Base-by-base conservation (phyloP, 1,140 invertebrate species). In the Platorchestia sp. region DNA sequence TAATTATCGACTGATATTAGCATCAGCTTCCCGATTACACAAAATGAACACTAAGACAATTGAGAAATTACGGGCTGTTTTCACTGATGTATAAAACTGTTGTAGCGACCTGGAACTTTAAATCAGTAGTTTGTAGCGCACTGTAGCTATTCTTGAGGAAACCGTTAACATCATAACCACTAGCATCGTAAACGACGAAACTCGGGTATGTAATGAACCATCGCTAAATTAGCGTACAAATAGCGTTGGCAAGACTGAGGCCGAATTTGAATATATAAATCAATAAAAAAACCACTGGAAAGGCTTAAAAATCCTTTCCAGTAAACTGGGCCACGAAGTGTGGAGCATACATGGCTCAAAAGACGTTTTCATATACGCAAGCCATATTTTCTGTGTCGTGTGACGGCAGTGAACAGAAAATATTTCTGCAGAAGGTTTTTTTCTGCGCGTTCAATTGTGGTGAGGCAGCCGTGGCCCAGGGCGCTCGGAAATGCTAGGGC, bases 401-500 rank as follows among this genome's bases (percentile, higher is more conserved):
- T 75, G 36, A 1, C 59, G 36, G 59, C 59, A 19, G 59, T 75
- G 59, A 75, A 75, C 59, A 75, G 59, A 75, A 75, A 75, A 75
- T 75, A 75, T 75, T 75, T 75, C 27, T 75, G n/a, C n/a, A 75
- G 59, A 1, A 7, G 45, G 0, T 47, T 10, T 16, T 45, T 45
- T 93, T 93, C 47, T 40, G 43, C 40, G 91, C 44, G 91, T 45
- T 7, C 91, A 93, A 93, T 45, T 93, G 43, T 47, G 91, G 43
- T 40, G 43, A 44, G 91, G 91, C 40, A 45, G 91, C 10, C 45
- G 91, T 22, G 36, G 40, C 91, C 91, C 43, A 40, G 40, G 91
- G 91, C 91, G 91, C 6, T 93, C 41, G 91, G 91, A 93, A 93
- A 93, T 93, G 91, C 91, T 93, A 45, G 91, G 45, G 91, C 91